Base-by-base conservation (phyloP, 2,113 vertebrate genomes). In the Heliornis fulica region DNA sequence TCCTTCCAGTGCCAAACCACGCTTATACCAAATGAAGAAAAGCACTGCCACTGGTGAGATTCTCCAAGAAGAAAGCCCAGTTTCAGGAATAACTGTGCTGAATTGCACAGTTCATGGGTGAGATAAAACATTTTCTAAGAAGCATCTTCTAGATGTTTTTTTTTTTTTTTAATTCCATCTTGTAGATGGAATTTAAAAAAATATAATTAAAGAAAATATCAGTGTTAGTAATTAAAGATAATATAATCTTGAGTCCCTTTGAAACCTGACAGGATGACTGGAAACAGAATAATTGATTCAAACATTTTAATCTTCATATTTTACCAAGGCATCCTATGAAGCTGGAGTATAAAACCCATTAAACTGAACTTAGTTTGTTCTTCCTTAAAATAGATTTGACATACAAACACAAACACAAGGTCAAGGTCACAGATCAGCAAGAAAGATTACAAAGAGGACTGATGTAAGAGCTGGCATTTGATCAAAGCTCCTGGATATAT, bases 401-500 rank as follows among this genome's bases (percentile, higher is more conserved):
- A 98, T 95, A 98, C 90, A 98, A 96, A 97, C 85, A 97, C 84
- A 96, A 97, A 97, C 97, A 97, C 98, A 98, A 98, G 98, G 98
- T 99, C 99, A 99, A 99, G 98, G 99, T 99, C 99, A 99, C 94
- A 98, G 98, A 98, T 96, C 96, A 98, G 97, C 96, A 97, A 96
- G 98, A 94, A 97, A 97, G 96, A 98, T 98, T 97, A 98, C 95
- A 96, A 97, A 95, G 92, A 97, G 68, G 94, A 97, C 96, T 98
- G 98, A 98, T 98, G 98, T 98, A 99, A 99, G 98, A 99, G 98
- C 98, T 99, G 98, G 98, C 98, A 98, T 98, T 97, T 98, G 98
- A 98, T 98, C 98, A 98, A 98, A 99, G 98, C 98, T 98, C 98
- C 97, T 97, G 94, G 96, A 84, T 89, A 68, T 57, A 75, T 93